Conservation (phyloP, 1,140 invertebrate genomes). For the Drosophila parabipectinata region DNA sequence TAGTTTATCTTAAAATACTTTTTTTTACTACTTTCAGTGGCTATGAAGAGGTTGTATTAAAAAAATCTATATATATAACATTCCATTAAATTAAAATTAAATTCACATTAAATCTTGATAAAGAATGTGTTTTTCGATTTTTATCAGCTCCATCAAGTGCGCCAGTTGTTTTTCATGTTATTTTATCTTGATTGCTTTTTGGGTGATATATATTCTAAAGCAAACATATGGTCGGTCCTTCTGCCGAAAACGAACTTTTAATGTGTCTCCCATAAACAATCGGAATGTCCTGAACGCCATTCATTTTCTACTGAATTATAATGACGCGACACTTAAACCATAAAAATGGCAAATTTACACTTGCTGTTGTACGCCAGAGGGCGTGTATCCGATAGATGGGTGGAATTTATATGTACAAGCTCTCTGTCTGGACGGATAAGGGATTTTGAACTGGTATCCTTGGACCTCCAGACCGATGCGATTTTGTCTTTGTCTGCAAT, state of each 20-base stretch:
- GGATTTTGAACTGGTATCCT: constrained; percentile 24
- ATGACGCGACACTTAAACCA: constrained; percentile 58
- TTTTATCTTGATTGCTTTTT: constrained; percentile 34
- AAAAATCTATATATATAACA: constrained; percentile 1
- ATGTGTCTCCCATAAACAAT: constrained; percentile 43
- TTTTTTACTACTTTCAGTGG: constrained; percentile 21
- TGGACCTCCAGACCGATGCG: constrained; percentile 38
- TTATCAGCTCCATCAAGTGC: not conserved
- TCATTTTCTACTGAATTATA: constrained; percentile 51
- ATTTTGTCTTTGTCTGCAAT: constrained; percentile 42
- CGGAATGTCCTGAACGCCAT: constrained; percentile 24
- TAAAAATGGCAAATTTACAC: constrained; percentile 63
- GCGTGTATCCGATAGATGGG: constrained; percentile 28
- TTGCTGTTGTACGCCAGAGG: constrained; percentile 6
- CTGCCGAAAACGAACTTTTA: constrained; percentile 21
- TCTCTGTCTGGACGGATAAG: constrained; percentile 7
- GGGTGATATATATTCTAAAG: constrained; percentile 28
- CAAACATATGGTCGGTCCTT: constrained; percentile 30
- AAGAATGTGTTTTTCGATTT: not conserved
- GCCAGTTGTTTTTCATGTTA: constrained; percentile 26
- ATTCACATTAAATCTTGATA: not conserved
- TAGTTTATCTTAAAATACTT: not conserved
- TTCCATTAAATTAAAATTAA: not conserved
- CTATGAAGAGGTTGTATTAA: constrained; percentile 12
- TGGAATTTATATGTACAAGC: constrained; percentile 35